These are phyloP conservation scores for Ascidia mentula DNA, from an alignment of 23 tunicate genomes.

Conservation along the genomic window DNA sequence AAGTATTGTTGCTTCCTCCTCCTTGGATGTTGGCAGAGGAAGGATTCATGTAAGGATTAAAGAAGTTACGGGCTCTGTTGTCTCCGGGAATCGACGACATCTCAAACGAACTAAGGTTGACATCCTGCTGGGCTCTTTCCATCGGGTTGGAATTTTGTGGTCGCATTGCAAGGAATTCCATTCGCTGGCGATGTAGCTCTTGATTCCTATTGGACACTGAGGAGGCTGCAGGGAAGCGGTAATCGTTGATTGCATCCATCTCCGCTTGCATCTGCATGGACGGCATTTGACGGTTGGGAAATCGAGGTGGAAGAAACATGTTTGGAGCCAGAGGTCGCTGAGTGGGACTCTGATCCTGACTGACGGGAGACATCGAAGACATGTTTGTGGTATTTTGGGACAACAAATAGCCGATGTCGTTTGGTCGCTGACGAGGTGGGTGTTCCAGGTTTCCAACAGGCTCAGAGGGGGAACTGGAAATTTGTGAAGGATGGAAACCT, in stretches of 20 bases:
- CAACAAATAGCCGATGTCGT: conserved; percentile 34
- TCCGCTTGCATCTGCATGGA: conserved; percentile 7
- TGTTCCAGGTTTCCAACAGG: conserved; percentile 21
- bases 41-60: not conserved
- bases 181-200: not conserved
- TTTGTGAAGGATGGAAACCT: conserved; percentile 8
- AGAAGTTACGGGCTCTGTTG: conserved; percentile 7
- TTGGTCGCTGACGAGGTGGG: conserved; percentile 27
- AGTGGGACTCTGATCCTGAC: conserved; percentile 28
- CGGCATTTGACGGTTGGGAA: conserved; percentile 8
- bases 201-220: not conserved
- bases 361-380: conserved; percentile 41
- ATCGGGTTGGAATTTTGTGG: not conserved
- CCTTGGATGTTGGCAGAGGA: conserved; percentile 6
- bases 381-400: conserved; percentile 20
- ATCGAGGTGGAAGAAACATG: not conserved
- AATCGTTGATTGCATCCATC: not conserved
- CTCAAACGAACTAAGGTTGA: not conserved
- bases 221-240: not conserved
- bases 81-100: not conserved
- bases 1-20: conserved; percentile 70
- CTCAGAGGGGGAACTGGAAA: not conserved
- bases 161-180: not conserved
- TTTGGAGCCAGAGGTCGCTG: conserved; percentile 40
- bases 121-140: not conserved